Evolutionary conservation across 2,113 vertebrate genomes (phyloP).

Genomic region (Athene cunicularia): DNA sequence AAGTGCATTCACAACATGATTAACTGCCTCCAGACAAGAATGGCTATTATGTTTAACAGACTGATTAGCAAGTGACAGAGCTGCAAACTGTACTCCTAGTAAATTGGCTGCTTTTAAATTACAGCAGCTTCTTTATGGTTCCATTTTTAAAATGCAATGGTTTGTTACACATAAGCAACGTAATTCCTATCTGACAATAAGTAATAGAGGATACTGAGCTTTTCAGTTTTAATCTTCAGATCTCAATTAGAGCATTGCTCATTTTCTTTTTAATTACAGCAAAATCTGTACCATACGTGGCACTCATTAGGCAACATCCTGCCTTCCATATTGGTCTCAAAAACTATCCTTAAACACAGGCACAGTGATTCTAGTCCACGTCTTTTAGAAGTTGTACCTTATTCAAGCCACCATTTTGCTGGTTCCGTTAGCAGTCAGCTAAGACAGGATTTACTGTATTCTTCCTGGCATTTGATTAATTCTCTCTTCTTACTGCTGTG

Average conservation of each 20-base stretch:
- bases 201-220: conserved; percentile 37
- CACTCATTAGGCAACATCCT: neutral
- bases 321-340: neutral
- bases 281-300: neutral
- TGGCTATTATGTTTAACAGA: conserved; percentile 75
- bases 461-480: neutral
- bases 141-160: conserved; percentile 60
- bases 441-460: neutral
- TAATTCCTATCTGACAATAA: conserved; percentile 56
- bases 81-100: conserved; percentile 13
- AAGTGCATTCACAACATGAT: conserved; percentile 76
- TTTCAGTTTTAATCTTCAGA: conserved; percentile 50
- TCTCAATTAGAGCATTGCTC: conserved; percentile 59
- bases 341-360: neutral
- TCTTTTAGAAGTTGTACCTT: neutral
- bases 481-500: neutral
- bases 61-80: conserved; percentile 71
- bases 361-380: neutral
- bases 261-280: conserved; percentile 66
- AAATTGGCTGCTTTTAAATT: conserved; percentile 74
- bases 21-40: conserved; percentile 75
- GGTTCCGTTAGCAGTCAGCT: neutral
- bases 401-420: neutral
- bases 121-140: conserved; percentile 51
- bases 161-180: conserved; percentile 53